Base-by-base conservation (phyloP, 2,888 invertebrate species). In the Drosophila leonis region DNA sequence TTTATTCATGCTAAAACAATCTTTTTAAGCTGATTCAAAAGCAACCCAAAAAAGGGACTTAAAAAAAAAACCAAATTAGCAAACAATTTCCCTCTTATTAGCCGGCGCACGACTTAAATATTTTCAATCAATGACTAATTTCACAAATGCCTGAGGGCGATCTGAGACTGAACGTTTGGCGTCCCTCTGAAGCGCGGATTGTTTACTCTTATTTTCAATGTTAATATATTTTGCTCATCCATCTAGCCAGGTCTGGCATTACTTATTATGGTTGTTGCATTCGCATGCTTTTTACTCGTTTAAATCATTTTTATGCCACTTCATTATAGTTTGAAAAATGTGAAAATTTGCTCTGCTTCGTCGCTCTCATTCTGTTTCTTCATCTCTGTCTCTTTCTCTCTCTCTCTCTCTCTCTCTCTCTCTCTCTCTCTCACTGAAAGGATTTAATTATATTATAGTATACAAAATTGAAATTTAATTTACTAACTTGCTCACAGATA, bases 51-150 rank as follows among this genome's bases (percentile, higher is more conserved):
- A 68, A 75, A 69, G 46, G 66, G 61, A 51, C 48, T 41, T 63
- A n/a, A 48, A 29, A 27, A 29, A 29, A 48, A 49, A 78, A 86
- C 69, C 69, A 89, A 85, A 89, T 89, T 83, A 83, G 84, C 70
- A 89, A 85, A 83, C 82, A 89, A 88, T 89, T 83, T 71, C 62
- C 52, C 69, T 72, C 68, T 77, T 86, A 86, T 86, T 78, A 86
- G 81, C 75, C 54, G 52, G 52, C 13, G 64, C 60, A 56, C 42
- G 79, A 64, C 51, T 69, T 66, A 70, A 68, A 87, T 76, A 75
- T 64, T 86, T 87, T 79, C 72, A 72, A 84, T 84, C 82, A 83
- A 70, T 82, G 68, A 49, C 70, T 62, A 78, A 48, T 62, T 55
- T 39, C n/a, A 15, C 24, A 39, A n/a, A 29, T 44, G 64, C 51